Conservation (phyloP, 1,140 invertebrate species). For the Nephotettix cincticeps region DNA sequence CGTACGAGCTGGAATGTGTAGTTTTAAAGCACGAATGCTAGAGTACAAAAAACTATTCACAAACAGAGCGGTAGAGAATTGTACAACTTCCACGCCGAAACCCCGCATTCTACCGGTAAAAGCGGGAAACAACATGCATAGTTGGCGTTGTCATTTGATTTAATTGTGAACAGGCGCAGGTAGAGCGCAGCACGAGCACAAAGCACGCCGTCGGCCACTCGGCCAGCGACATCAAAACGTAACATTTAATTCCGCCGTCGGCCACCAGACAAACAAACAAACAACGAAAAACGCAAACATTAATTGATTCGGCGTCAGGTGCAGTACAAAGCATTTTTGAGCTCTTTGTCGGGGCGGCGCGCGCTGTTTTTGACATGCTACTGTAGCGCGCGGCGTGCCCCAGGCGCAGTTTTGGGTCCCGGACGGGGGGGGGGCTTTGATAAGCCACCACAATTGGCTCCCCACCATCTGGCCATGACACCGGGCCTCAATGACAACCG, state of each 20-base stretch:
- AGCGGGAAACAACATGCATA: too few relatives aligned
- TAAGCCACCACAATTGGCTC: constrained; percentile 13
- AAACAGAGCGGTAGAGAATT: too few relatives aligned
- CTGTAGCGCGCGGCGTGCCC: background rate
- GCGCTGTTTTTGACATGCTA: constrained; percentile 3
- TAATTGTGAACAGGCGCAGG: too few relatives aligned
- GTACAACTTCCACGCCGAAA: too few relatives aligned
- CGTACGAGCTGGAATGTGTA: too few relatives aligned
- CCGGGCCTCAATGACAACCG: background rate
- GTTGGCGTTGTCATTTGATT: too few relatives aligned
- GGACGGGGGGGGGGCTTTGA: constrained; percentile 16
- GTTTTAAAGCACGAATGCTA: too few relatives aligned
- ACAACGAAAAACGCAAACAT: background rate
- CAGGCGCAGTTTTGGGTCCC: background rate
- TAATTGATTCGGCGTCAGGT: constrained; percentile 16
- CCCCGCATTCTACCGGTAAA: too few relatives aligned
- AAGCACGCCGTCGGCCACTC: background rate
- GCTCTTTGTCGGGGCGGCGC: background rate
- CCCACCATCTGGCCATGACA: background rate
- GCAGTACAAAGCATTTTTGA: constrained; percentile 9
- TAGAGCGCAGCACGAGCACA: background rate
- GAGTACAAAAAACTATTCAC: too few relatives aligned
- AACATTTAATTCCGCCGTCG: background rate
- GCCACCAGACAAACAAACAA: constrained; percentile 10
- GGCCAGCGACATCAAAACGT: background rate